Percentiles rank a stretch among this genome's conserved stretches.
phyloP scores from a whole-genome alignment of 2,113 vertebrate species.

The Macrotus californicus region DNA sequence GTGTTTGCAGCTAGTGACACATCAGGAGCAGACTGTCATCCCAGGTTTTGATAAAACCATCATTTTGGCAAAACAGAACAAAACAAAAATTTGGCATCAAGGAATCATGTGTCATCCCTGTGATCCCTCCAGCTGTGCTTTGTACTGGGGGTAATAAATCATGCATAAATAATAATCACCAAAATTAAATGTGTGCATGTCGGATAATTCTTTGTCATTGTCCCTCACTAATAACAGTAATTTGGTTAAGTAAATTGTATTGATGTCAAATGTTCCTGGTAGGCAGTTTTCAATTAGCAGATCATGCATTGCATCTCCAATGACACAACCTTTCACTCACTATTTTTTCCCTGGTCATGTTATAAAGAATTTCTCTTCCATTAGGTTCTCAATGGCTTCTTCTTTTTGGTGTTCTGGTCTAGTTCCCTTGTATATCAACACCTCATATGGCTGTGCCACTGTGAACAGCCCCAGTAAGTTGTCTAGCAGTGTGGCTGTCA shows the following conservation, averaged over 20 bases:
- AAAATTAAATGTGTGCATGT: conserved; percentile 64
- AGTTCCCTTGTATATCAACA: background rate
- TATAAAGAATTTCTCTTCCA: background rate
- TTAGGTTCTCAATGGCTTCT: background rate
- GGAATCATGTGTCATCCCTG: conserved; percentile 53
- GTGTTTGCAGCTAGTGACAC: background rate
- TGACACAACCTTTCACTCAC: background rate
- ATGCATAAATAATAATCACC: conserved; percentile 71
- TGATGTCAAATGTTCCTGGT: conserved; percentile 45
- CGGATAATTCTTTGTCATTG: conserved; percentile 55
- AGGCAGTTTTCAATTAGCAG: conserved; percentile 55
- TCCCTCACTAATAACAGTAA: conserved; percentile 65
- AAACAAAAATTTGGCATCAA: conserved; percentile 57
- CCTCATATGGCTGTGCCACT: too few species aligned
- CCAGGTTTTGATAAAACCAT: conserved; percentile 53
- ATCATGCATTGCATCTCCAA: conserved; percentile 44
- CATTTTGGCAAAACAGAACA: conserved; percentile 68
- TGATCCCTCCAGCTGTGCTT: conserved; percentile 70
- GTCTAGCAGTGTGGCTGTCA: fast-evolving
- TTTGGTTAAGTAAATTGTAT: conserved; percentile 65
- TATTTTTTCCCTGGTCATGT: conserved; percentile 22
- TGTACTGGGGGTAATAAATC: conserved; percentile 59
- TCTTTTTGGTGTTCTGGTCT: background rate
- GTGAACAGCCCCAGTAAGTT: fast-evolving
- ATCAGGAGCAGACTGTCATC: conserved; percentile 52